phyloP scores from a whole-genome alignment of 2,888 invertebrate genomes.

The Sisyra nigra region DNA sequence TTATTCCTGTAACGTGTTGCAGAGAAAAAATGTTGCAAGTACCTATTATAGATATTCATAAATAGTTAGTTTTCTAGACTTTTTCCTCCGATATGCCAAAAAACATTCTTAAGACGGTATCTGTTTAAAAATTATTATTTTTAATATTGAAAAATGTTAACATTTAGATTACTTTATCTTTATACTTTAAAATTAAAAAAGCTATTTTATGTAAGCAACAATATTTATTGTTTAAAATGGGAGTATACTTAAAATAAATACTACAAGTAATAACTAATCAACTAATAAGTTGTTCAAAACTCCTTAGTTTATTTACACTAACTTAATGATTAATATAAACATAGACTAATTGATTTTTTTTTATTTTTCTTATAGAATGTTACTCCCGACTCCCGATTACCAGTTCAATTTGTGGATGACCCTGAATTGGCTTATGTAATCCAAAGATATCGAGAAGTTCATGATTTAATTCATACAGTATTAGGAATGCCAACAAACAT shows the following conservation, averaged over 20 bases:
- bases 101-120: too few relatives aligned
- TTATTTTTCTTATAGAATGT: conserved; percentile 56
- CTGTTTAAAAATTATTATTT: too few relatives aligned
- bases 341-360: too few relatives aligned
- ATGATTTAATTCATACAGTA: conserved; percentile 85
- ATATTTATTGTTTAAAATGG: neutral
- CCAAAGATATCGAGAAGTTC: conserved; percentile 93
- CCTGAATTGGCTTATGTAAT: conserved; percentile 86
- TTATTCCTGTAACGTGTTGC: too few relatives aligned
- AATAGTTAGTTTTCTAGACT: too few relatives aligned
- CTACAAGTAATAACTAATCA: neutral
- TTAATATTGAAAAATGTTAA: too few relatives aligned
- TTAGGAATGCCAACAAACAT: conserved; percentile 89
- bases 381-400: conserved; percentile 78
- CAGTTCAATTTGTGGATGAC: conserved; percentile 85
- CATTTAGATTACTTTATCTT: too few relatives aligned
- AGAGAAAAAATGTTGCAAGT: too few relatives aligned
- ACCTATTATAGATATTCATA: too few relatives aligned
- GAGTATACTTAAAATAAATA: neutral
- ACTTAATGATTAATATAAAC: conserved; percentile 31
- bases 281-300: neutral
- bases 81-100: too few relatives aligned
- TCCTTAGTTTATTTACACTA: neutral
- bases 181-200: too few relatives aligned
- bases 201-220: neutral